phyloP scores from a whole-genome alignment of 2,888 invertebrate genomes.

The Meliscaeva auricollis region DNA sequence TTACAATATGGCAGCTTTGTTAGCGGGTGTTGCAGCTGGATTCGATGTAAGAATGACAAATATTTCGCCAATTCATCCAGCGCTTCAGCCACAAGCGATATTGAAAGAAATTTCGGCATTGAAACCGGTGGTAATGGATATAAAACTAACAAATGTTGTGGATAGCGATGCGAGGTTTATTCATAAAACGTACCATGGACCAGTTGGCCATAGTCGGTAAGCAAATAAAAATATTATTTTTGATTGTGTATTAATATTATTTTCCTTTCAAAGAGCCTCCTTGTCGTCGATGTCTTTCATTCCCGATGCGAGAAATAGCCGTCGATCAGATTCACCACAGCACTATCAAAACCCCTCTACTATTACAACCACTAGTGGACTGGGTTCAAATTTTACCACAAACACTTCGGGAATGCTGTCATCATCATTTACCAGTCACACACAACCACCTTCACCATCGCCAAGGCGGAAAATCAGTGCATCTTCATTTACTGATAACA shows the following conservation, averaged over 20 bases:
- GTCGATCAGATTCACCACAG: constrained; percentile 90
- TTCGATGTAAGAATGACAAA: constrained; percentile 96
- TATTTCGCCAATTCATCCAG: constrained; percentile 92
- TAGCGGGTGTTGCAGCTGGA: constrained; percentile 96
- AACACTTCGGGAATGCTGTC: constrained; percentile 82
- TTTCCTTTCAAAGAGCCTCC: constrained; percentile 69
- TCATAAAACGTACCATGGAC: constrained; percentile 96
- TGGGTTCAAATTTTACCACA: constrained; percentile 85
- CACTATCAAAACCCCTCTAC: constrained; percentile 87
- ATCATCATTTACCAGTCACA: constrained; percentile 83
- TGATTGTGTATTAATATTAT: neutral
- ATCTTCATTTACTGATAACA: constrained; percentile 88
- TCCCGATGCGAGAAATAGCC: constrained; percentile 84
- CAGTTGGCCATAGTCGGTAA: constrained; percentile 89
- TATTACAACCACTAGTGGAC: constrained; percentile 85
- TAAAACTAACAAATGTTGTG: constrained; percentile 72
- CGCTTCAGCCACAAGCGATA: constrained; percentile 89
- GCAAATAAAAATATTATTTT: constrained; percentile 65
- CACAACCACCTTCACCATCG: constrained; percentile 87
- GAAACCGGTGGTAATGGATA: constrained; percentile 80
- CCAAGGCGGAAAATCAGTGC: constrained; percentile 90
- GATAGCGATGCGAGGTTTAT: constrained; percentile 82
- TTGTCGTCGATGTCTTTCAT: constrained; percentile 79
- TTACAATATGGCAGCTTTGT: constrained; percentile 95
- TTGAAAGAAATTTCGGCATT: constrained; percentile 76